A percentile compares a stretch with the other conserved stretches of the same genome.
Evolutionary conservation across 2,797 vertebrate species (phyloP).

Genomic region (Borostomias antarcticus): DNA sequence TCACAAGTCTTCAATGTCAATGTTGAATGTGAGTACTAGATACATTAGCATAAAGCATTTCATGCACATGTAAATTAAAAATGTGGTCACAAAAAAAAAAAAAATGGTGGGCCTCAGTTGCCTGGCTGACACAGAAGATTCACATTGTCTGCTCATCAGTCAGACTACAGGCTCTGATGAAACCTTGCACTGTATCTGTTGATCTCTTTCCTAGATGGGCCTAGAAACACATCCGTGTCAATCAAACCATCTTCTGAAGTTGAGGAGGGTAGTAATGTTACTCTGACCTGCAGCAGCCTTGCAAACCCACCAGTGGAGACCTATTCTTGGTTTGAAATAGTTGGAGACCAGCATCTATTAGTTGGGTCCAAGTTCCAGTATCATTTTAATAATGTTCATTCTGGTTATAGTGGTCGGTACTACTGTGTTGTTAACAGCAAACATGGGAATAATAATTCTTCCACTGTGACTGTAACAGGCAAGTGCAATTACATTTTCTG

Average conservation of each 20-base stretch:
- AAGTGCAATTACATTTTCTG: conserved; percentile 16
- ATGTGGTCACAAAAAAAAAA: too few relatives aligned
- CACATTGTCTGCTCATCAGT: too few relatives aligned
- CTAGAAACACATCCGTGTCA: conserved; percentile 43
- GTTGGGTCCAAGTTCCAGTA: conserved; percentile 19
- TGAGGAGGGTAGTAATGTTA: neutral
- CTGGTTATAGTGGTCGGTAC: conserved; percentile 19
- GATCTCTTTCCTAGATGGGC: conserved; percentile 31
- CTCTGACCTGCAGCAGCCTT: conserved; percentile 46
- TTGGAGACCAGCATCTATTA: neutral
- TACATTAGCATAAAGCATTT: too few relatives aligned
- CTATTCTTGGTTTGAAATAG: conserved; percentile 50
- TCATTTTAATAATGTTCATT: neutral
- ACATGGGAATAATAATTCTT: conserved; percentile 49
- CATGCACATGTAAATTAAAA: too few relatives aligned
- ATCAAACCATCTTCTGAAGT: conserved; percentile 15
- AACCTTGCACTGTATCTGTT: too few relatives aligned
- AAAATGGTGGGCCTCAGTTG: too few relatives aligned
- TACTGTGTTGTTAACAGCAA: conserved; percentile 40
- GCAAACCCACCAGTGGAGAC: conserved; percentile 46
- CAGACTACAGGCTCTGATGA: too few relatives aligned
- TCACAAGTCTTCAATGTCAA: conserved; percentile 26
- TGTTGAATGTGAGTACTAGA: conserved; percentile 52
- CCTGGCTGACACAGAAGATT: too few relatives aligned
- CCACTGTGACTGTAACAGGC: conserved; percentile 22